These are phyloP conservation scores for Tragelaphus oryx DNA, from an alignment of 2,797 vertebrate species.

Conservation along the genomic window DNA sequence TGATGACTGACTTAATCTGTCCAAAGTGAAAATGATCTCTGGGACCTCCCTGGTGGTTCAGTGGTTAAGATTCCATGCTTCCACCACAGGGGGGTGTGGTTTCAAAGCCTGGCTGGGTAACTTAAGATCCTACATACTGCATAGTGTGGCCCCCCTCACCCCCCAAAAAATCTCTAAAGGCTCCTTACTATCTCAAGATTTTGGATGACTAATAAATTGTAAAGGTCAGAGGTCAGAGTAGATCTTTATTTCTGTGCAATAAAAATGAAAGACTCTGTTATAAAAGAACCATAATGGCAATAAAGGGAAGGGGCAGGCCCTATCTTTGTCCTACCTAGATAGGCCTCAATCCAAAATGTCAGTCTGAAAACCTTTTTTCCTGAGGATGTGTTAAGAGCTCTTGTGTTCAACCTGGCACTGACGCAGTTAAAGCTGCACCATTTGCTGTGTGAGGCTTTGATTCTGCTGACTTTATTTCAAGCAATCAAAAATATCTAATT, in stretches of 20 bases:
- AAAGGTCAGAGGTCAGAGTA: slow-evolving; percentile 16
- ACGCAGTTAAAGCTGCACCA: slow-evolving; percentile 82
- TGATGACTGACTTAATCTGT: too few species aligned
- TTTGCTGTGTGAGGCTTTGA: slow-evolving; percentile 81
- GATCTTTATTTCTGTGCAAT: background rate
- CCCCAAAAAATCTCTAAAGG: background rate
- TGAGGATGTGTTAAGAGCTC: slow-evolving; percentile 72
- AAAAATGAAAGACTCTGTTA: background rate
- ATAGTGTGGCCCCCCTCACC: fast-evolving
- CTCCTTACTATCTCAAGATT: background rate
- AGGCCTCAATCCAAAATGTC: slow-evolving; percentile 61
- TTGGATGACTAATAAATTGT: background rate
- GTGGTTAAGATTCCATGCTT: background rate
- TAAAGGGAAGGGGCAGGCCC: background rate
- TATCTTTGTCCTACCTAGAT: slow-evolving; percentile 55
- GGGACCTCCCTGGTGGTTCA: background rate
- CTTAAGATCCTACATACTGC: background rate
- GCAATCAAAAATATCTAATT: slow-evolving; percentile 87
- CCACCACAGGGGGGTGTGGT: background rate
- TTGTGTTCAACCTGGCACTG: slow-evolving; percentile 68
- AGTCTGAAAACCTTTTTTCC: slow-evolving; percentile 60
- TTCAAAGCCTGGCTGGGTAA: background rate
- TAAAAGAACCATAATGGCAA: background rate
- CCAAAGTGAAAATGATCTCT: background rate
- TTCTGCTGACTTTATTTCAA: slow-evolving; percentile 86